Evolutionary conservation across 2,888 invertebrate genomes (phyloP), one percentile per base, ranked within the genome.

Genomic region (Eupithecia exiguata): DNA sequence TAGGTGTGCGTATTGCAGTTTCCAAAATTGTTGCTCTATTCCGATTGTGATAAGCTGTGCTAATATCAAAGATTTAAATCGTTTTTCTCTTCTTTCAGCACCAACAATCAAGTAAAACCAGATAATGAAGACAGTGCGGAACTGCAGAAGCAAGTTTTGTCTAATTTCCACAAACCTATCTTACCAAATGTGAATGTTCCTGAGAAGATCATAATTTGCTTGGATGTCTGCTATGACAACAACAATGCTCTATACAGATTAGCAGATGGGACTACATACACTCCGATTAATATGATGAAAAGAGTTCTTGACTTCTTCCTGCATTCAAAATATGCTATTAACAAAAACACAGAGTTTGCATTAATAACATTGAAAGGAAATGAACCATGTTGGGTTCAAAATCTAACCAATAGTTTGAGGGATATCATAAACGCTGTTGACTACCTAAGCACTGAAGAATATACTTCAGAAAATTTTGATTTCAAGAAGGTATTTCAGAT

Each of bases 341-440:
- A 96, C 82, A 91, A 90, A 61, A 91, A 87, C 76, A 96, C 96
- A 68, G 95, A 96, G 86, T 97, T 95, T 93, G 96, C 96, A 36
- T 83, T 97, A 49, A 85, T 96, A 68, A 86, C 94, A 9, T 82
- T 97, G 68, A 95, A 95, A 82, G 94, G 95, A 67, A 88, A 92
- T 53, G 92, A 93, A 74, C 91, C 94, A 4, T 87, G 86, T 58
- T 96, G 95, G 96, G 80, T 95, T 58, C 93, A 95, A 80, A 95
- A 96, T 79, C 97, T 97, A 81, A 96, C 96, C 0, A 95, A 85
- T 81, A 95, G 96, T 82, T 84, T 95, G 1, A 95, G 94, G 79
- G 95, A 95, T 72, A 92, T 97, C 58, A 88, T 95, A 1, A 91
- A 91, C 75, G 88, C 91, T 10, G 87, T 97, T 80, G 95, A 96